A percentile compares a stretch with the other conserved stretches of the same genome.
Conservation (phyloP, 2,888 invertebrate species). For the Anthophora plumipes region DNA sequence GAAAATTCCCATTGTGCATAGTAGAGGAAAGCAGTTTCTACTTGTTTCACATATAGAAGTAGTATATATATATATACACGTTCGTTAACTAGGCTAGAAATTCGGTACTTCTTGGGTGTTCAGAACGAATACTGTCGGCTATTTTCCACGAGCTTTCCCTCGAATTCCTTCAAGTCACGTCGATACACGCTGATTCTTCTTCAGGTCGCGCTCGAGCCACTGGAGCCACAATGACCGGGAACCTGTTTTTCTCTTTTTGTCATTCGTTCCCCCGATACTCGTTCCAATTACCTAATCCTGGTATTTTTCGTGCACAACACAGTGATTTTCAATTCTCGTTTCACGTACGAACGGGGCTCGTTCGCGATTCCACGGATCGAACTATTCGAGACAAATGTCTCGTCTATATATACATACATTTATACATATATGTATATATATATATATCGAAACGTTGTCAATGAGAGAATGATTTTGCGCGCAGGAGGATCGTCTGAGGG, state of each 20-base stretch:
- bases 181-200: background rate
- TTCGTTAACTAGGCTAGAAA: constrained; percentile 2
- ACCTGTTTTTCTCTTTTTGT: background rate
- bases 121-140: background rate
- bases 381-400: background rate
- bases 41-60: background rate
- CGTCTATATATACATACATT: background rate
- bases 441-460: too few species aligned
- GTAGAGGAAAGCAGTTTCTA: background rate
- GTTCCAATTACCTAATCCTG: constrained; percentile 1
- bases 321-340: background rate
- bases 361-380: constrained; percentile 36
- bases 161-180: background rate
- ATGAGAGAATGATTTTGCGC: constrained; percentile 23
- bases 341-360: background rate
- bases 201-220: constrained; percentile 4
- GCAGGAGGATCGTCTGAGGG: constrained; percentile 35
- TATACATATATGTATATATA: too few species aligned
- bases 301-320: background rate
- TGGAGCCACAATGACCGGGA: background rate
- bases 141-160: background rate
- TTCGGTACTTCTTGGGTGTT: background rate
- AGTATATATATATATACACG: too few species aligned
- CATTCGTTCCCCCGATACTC: background rate
- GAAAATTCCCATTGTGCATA: background rate